Conservation (phyloP, 1,140 invertebrate species). For the Ceratitis capitata region DNA sequence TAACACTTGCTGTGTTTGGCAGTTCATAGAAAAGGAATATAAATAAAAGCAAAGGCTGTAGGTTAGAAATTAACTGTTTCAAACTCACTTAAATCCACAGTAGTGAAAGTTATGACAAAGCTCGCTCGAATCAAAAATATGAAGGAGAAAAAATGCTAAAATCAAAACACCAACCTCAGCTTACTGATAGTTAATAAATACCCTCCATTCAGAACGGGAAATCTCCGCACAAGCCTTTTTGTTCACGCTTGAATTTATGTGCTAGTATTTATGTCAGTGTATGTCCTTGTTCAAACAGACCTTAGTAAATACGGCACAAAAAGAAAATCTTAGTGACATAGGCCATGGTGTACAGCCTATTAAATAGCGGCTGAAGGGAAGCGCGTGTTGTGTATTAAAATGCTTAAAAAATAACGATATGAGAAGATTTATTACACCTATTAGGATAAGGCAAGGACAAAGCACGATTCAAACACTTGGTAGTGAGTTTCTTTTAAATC, state of each 20-base stretch:
- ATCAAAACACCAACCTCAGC: not conserved
- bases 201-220: not conserved
- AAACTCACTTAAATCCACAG: too few species aligned
- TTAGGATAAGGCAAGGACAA: not conserved
- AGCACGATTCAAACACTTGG: not conserved
- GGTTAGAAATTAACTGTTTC: too few species aligned
- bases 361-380: not conserved
- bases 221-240: not conserved
- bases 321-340: not conserved
- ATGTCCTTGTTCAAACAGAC: not conserved
- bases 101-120: too few species aligned
- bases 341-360: not conserved
- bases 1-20: too few species aligned
- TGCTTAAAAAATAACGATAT: constrained; percentile 11
- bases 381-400: constrained; percentile 32
- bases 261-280: not conserved
- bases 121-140: too few species aligned
- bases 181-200: not conserved
- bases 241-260: not conserved
- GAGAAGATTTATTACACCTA: constrained; percentile 3
- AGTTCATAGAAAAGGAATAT: too few species aligned
- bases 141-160: too few species aligned
- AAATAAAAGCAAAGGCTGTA: too few species aligned
- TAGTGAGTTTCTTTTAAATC: too few species aligned
- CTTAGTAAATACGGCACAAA: not conserved